Percentiles rank a stretch among this genome's conserved stretches.
phyloP scores from a whole-genome alignment of 2,113 vertebrate species.

The Oreotrochilus melanogaster region DNA sequence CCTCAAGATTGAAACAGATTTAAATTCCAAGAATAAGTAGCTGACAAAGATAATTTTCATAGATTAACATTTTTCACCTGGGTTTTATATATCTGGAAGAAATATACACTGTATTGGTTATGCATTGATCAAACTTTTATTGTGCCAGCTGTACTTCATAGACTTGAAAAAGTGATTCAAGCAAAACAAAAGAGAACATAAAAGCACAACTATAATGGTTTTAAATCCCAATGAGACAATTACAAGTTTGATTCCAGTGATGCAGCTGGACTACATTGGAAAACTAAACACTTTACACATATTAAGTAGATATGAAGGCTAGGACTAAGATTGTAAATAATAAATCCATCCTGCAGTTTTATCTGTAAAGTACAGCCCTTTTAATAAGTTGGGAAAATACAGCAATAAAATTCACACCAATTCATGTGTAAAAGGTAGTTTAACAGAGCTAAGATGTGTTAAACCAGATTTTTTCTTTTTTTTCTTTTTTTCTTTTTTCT shows the following conservation, averaged over 20 bases:
- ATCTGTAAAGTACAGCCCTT: slow-evolving; percentile 69
- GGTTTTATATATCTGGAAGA: slow-evolving; percentile 81
- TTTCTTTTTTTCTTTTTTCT: too few species aligned
- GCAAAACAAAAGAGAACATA: slow-evolving; percentile 84
- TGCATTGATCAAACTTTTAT: slow-evolving; percentile 86
- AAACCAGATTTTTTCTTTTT: background rate
- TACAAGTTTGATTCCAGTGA: slow-evolving; percentile 82
- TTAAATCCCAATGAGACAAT: slow-evolving; percentile 83
- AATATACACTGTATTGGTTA: slow-evolving; percentile 77
- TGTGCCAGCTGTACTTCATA: slow-evolving; percentile 84
- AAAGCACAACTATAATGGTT: slow-evolving; percentile 82
- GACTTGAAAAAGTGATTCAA: slow-evolving; percentile 82
- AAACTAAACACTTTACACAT: slow-evolving; percentile 79
- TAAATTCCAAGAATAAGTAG: slow-evolving; percentile 76
- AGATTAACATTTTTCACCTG: slow-evolving; percentile 81
- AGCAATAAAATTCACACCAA: slow-evolving; percentile 72
- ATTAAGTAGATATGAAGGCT: slow-evolving; percentile 78
- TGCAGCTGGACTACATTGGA: slow-evolving; percentile 77
- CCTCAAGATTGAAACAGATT: slow-evolving; percentile 69
- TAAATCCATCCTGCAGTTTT: slow-evolving; percentile 71
- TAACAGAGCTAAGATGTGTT: slow-evolving; percentile 13
- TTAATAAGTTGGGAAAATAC: slow-evolving; percentile 75
- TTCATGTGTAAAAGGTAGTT: slow-evolving; percentile 56
- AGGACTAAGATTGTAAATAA: slow-evolving; percentile 73
- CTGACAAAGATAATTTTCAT: slow-evolving; percentile 78